phyloP scores from a whole-genome alignment of 1,140 invertebrate genomes.

The Solenopsis invicta region DNA sequence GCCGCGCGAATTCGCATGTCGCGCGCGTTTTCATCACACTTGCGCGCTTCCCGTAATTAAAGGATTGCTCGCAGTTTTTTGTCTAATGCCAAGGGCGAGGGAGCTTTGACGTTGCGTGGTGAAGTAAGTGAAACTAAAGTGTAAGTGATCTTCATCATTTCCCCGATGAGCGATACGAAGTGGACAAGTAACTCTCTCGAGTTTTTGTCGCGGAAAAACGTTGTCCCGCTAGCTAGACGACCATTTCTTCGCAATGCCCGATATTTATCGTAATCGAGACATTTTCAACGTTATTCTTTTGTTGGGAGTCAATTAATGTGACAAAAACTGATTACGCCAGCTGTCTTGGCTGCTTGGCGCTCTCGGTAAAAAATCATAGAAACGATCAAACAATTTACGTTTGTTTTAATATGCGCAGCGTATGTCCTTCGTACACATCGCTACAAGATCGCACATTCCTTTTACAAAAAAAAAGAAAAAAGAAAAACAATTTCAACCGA shows the following conservation, averaged over 20 bases:
- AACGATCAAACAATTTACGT: background rate
- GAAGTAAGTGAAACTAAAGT: slow-evolving; percentile 25
- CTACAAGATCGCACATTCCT: background rate
- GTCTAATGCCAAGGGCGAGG: background rate
- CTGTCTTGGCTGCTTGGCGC: slow-evolving; percentile 45
- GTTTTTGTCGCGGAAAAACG: background rate
- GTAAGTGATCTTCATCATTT: slow-evolving; percentile 13
- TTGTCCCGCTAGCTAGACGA: background rate
- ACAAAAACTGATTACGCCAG: slow-evolving; percentile 66
- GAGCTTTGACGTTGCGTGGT: background rate
- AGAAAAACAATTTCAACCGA: slow-evolving; percentile 1
- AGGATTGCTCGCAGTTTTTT: background rate
- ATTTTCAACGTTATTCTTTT: background rate
- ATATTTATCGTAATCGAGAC: slow-evolving; percentile 25
- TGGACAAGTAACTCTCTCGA: background rate
- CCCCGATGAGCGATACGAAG: slow-evolving; percentile 1
- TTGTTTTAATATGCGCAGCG: background rate
- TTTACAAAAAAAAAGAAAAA: background rate
- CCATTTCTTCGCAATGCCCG: background rate
- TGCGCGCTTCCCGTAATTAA: slow-evolving; percentile 41
- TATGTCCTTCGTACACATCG: background rate
- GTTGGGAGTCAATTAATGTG: slow-evolving; percentile 54
- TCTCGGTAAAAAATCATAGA: slow-evolving; percentile 4
- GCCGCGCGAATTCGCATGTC: background rate
- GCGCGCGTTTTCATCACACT: background rate